Base-by-base conservation (phyloP, 1,140 invertebrate genomes). In the Magallana ariakensis region DNA sequence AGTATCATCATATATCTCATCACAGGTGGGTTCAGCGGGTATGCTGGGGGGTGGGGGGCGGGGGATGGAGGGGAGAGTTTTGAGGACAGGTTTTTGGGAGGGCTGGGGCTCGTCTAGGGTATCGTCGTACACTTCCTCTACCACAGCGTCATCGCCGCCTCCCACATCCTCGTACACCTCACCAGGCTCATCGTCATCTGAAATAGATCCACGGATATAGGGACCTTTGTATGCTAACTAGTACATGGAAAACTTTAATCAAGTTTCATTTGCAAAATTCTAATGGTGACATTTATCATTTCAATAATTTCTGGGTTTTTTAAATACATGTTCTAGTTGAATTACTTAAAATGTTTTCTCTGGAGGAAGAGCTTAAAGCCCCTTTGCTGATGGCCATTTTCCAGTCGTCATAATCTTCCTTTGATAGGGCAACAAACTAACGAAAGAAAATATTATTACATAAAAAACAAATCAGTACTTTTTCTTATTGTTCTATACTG, bases 351-450 rank as follows among this genome's bases (percentile, higher is more conserved):
- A 54, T 19, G 15, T 26, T 26, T 4, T 87, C 26, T 26, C 26
- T 22, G 62, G 46, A 16, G 55, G 66, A 55, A 19, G 22, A 15
- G 57, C 13, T 60, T 6, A 46, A 9, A 54, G 53, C 56, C 80
- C 10, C 55, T 85, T 85, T 80, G 19, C 87, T 58, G 5, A 90
- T 75, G 6, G 86, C 87, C 66, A n/a, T 80, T 81, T 87, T 89
- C 91, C 91, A 92, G 6, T 88, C 81, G 4, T 90, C 86, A 84
- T 89, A 87, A 13, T 93, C 92, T 70, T 90, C 87, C 57, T 91
- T 91, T 26, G 33, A 89, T 22, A 80, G 80, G 58, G 91, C 88
- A 58, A 91, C 87, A 89, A 93, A 93, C 92, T 93, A 82, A 16
- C 87, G 54, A 81, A 80, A 53, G 26, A 26, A 26, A 80, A 80